Evolutionary conservation across 2,113 vertebrate species (phyloP), one percentile per base, ranked within the genome.

Genomic region (Plecturocebus donacophilus): DNA sequence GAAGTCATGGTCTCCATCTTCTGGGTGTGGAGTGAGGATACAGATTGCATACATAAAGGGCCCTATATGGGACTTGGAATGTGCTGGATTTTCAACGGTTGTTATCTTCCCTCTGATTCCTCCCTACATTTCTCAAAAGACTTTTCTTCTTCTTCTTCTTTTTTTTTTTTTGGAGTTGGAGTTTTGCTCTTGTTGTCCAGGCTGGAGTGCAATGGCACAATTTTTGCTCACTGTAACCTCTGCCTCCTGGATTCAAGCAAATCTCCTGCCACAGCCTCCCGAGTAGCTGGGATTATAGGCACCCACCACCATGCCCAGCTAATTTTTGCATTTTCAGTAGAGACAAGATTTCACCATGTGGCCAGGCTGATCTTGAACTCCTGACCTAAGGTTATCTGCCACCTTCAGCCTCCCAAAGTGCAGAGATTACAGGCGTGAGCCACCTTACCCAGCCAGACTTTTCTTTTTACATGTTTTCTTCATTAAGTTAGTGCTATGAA

Each of bases 391-490:
- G 61, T 64, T 11, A 64, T 32, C 61, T 13, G 2, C 61, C 61
- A 64, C 27, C 27, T 12, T 64, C 30, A 30, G 27, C 61, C 12
- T 30, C 61, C 61, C 27, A 32, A 64, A 64, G 11, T 64, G 27
- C 61, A 87, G 27, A 27, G 61, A 64, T 64, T 64, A 64, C 61
- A 64, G 12, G 11, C 0, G 0, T 64, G 61, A 64, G 61, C 30
- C 27, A 64, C 13, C 12, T 13, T 2, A 6, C 58, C 25, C 12
- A 27, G 11, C 27, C 27, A 77, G 35, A 13, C 9, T 30, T 80
- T 91, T 73, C 70, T 30, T 35, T 71, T 91, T 38, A 30, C 75
- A 42, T 81, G 30, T 30, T 68, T 80, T 85, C 11, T 84, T 40
- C 58, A 76, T 91, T 40, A 76, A 91, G 56, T 87, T 56, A 25